Evolutionary conservation across 1,140 invertebrate genomes (phyloP), one percentile per base, ranked within the genome.

Genomic region (Drosophila tani): DNA sequence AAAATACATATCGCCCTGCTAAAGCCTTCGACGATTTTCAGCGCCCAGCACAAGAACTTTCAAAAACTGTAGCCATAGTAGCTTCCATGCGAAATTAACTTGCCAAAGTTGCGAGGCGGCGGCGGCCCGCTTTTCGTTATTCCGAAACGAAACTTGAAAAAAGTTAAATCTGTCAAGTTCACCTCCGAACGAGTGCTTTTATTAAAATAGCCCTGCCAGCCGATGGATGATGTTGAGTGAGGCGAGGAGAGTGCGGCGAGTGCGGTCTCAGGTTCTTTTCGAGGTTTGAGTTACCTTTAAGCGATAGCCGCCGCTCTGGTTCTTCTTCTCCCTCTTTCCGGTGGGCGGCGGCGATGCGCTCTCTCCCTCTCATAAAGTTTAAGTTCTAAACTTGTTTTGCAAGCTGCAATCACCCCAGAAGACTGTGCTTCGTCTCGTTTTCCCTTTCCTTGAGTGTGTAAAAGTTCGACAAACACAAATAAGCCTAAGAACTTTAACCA

Each of bases 21-120:
- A 91, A 91, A 91, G 90, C 90, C 81, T 90, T 90, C 81, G 82
- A 67, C 74, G 88, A 90, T 91, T 91, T 91, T 91, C 84, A 82
- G 90, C 90, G 81, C 90, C 90, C 85, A 91, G 85, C 74, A 91
- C 79, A 91, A 91, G 86, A 91, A 91, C 87, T 91, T 91, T 91
- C 83, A 91, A 91, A 83, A 90, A 81, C 87, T 88, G 86, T 90
- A 91, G 85, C 85, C 86, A 75, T 83, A 91, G 82, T 90, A 90
- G 85, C 85, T 90, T 90, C 85, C 85, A 90, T 91, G 82, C 78
- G 64, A 87, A 88, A 84, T 90, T 87, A 87, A 87, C 83, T 83
- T 87, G 83, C 76, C 83, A 87, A 87, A 86, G 84, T 86, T 86
- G 84, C 79, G 75, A 58, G 65, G 47, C 21, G 21, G 47, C 21